Evolutionary conservation across 1,140 invertebrate species (phyloP).

Genomic region (Macrobrachium nipponense): DNA sequence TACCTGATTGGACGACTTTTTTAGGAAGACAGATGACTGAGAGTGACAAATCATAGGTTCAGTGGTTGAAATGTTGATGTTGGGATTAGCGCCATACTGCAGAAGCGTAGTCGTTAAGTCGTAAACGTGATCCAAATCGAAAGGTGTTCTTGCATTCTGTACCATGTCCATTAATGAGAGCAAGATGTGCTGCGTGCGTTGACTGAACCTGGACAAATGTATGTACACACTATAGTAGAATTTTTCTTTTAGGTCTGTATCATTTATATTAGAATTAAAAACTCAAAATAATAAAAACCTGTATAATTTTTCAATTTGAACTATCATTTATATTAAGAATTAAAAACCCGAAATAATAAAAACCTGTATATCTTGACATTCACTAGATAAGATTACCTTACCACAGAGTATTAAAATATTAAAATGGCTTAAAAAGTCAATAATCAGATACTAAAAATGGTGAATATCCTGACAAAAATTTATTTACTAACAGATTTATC

Average conservation of each 20-base stretch:
- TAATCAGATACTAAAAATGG: no score
- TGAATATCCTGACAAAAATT: no score
- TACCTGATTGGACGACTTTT: conserved; percentile 76
- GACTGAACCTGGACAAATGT: conserved; percentile 66
- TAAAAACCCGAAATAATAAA: no score
- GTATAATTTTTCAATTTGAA: no score
- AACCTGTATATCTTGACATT: background rate
- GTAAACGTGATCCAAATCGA: conserved; percentile 78
- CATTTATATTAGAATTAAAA: background rate
- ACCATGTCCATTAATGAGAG: conserved; percentile 78
- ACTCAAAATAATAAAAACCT: no score
- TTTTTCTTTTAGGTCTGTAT: background rate
- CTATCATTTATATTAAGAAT: background rate
- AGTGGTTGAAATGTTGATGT: conserved; percentile 66
- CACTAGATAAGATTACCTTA: background rate
- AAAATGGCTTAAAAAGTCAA: no score
- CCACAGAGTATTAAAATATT: no score
- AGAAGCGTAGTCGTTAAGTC: conserved; percentile 77
- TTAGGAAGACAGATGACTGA: conserved; percentile 73
- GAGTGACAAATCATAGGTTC: conserved; percentile 70
- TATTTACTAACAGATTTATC: no score
- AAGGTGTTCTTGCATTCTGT: conserved; percentile 75
- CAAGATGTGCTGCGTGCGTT: conserved; percentile 77
- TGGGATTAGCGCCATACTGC: conserved; percentile 71
- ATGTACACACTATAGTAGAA: background rate